Conservation (phyloP, 2,113 vertebrate species). For the Oryzias melastigma region DNA sequence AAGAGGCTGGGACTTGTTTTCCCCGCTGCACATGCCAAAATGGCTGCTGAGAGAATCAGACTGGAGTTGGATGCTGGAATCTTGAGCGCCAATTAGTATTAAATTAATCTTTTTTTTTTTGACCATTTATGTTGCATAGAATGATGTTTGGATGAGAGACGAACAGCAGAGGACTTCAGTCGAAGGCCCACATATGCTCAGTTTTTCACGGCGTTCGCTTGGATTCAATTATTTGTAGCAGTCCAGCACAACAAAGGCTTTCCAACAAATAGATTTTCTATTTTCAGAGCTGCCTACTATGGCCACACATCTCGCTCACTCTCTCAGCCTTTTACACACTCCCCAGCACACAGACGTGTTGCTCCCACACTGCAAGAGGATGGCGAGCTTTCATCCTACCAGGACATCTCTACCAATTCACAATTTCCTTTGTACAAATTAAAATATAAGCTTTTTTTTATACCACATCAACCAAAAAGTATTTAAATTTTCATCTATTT, state of each 20-base stretch:
- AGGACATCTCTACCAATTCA: not conserved
- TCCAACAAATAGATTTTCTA: slow-evolving; percentile 1
- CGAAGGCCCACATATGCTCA: not conserved
- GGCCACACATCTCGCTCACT: not conserved
- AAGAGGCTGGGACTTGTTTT: slow-evolving; percentile 29
- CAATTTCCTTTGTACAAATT: not conserved
- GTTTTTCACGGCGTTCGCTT: not conserved
- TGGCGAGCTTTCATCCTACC: not conserved
- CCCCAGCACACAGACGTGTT: slow-evolving; percentile 1
- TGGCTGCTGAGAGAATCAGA: not conserved
- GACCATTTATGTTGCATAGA: no score
- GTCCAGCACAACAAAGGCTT: not conserved
- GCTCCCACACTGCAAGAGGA: not conserved
- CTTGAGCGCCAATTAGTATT: no score
- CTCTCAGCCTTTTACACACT: not conserved
- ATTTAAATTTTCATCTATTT: no score
- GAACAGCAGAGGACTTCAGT: not conserved
- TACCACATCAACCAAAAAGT: not conserved
- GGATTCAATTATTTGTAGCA: not conserved
- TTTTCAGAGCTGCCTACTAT: not conserved
- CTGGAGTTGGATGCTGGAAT: not conserved
- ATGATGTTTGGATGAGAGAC: not conserved
- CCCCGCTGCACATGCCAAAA: slow-evolving; percentile 13
- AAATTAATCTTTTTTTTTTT: no score
- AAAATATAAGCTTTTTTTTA: not conserved